Conservation (phyloP, 2,113 vertebrate species). For the Chaenogobius annularis region DNA sequence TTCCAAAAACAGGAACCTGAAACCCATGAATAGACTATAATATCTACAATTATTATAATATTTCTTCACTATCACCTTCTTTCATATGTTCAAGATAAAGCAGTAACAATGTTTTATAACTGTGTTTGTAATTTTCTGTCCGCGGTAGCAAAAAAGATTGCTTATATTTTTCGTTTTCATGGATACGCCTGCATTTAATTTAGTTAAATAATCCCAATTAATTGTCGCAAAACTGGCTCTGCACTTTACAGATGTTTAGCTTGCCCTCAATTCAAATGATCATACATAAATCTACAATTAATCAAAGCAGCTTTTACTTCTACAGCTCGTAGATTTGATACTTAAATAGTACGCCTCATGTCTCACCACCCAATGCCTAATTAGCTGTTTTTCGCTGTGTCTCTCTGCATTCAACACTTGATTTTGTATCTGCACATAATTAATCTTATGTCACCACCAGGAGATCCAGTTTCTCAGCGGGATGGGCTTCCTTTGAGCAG, state of each 20-base stretch:
- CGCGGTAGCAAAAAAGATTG: not conserved
- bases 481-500: constrained; percentile 83
- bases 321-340: constrained; percentile 14
- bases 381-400: constrained; percentile 69
- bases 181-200: not conserved
- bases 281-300: not conserved
- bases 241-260: not conserved
- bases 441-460: constrained; percentile 88
- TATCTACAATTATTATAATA: too few relatives aligned
- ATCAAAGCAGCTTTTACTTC: not conserved
- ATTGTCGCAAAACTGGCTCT: not conserved
- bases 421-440: constrained; percentile 82
- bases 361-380: constrained; percentile 78
- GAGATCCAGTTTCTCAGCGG: constrained; percentile 89
- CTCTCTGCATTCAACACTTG: constrained; percentile 16
- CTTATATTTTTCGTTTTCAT: not conserved
- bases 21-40: too few relatives aligned
- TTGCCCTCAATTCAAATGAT: not conserved
- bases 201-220: not conserved
- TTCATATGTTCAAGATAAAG: too few relatives aligned
- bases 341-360: constrained; percentile 38
- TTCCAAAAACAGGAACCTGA: too few relatives aligned
- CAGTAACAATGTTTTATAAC: too few relatives aligned
- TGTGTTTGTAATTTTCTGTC: too few relatives aligned
- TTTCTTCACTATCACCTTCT: too few relatives aligned